Conservation (phyloP, 2,113 vertebrate species). For the Hemiprocne comata region DNA sequence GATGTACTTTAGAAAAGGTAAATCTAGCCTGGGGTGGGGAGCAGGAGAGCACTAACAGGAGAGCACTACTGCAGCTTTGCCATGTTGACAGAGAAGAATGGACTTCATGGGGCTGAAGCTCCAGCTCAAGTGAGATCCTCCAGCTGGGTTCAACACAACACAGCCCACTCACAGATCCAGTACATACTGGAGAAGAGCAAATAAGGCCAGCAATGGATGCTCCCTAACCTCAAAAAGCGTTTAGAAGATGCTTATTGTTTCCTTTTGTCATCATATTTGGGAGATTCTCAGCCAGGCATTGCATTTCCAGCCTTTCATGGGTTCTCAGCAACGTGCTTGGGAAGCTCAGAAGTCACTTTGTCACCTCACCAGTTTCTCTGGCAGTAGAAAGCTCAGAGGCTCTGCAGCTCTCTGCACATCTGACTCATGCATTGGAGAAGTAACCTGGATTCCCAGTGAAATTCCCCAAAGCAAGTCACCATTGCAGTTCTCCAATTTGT, state of each 20-base stretch:
- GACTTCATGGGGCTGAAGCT: background rate
- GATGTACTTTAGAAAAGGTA: background rate
- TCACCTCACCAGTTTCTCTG: background rate
- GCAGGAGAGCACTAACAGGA: background rate
- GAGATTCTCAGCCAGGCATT: background rate
- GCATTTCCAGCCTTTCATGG: background rate
- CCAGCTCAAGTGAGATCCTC: background rate
- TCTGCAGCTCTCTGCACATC: background rate
- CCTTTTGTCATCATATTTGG: background rate
- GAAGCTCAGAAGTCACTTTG: background rate
- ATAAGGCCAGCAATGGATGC: background rate
- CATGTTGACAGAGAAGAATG: background rate
- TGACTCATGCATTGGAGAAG: background rate
- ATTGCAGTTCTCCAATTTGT: fast-evolving
- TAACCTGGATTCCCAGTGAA: background rate
- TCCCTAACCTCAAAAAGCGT: background rate
- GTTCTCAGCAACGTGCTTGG: background rate
- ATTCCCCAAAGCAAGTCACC: background rate
- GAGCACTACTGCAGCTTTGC: background rate
- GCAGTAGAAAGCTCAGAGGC: background rate
- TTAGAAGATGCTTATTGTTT: background rate
- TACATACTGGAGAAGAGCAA: background rate
- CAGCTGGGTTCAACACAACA: background rate
- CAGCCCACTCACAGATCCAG: background rate
- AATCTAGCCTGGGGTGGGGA: background rate